Evolutionary conservation across 2,113 vertebrate species (phyloP), one percentile per base, ranked within the genome.

Genomic region (Halichoeres trimaculatus): DNA sequence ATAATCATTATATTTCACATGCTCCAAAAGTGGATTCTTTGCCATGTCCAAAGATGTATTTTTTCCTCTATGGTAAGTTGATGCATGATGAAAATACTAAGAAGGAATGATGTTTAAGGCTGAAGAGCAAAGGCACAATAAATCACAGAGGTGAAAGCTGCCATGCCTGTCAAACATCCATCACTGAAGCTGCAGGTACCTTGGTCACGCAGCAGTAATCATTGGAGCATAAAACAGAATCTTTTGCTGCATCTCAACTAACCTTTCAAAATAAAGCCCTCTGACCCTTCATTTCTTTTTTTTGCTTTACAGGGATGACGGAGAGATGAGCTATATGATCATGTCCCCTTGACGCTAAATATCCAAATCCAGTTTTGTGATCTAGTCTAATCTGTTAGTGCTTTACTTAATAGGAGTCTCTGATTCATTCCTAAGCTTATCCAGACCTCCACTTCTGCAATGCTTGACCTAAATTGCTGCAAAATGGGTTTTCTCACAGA

Each of bases 341-440:
- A 50, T n/a, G n/a, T n/a, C n/a, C n/a, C n/a, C n/a, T 56, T 5
- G 23, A 36, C 50, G 58, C 60, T 47, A 55, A 80, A 60, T 70
- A 75, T 64, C 69, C 65, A 69, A 80, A 84, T 75, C 74, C 80
- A 70, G 69, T 59, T 52, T 48, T 66, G 78, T 43, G 55, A 74
- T 56, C 36, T 26, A 43, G 20, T 73, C 68, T 75, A 61, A 80
- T 84, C 53, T 64, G 75, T 69, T 69, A 64, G 73, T 57, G 73
- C 26, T 77, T 80, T 54, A 67, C 41, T 67, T 76, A 63, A 78
- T 53, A 60, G 26, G 5, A 36, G 34, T 45, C 57, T 72, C 41
- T 30, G 50, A 53, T 85, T 76, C 60, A 62, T 71, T 79, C 38
- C 43, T 65, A 38, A 66, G 13, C 48, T 50, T 20, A 73, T 57